Conservation (phyloP, 2,113 vertebrate genomes). For the Mohoua ochrocephala region DNA sequence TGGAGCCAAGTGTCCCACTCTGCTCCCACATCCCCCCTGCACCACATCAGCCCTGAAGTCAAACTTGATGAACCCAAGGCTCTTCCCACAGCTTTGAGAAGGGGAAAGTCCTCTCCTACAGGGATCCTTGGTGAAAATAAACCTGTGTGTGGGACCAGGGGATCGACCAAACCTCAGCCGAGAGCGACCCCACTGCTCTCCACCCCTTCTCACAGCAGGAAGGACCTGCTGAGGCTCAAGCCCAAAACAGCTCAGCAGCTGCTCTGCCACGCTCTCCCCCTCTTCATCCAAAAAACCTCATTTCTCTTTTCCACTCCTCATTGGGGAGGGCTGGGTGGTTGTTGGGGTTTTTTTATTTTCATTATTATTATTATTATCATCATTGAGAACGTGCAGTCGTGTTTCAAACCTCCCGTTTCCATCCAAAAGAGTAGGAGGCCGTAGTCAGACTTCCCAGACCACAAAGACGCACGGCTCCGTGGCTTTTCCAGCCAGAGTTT, state of each 20-base stretch:
- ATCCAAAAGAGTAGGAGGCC: constrained; percentile 63
- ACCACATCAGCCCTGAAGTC: background rate
- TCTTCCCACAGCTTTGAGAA: background rate
- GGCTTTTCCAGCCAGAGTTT: constrained; percentile 40
- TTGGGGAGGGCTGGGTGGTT: background rate
- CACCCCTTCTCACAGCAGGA: background rate
- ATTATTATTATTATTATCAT: no score
- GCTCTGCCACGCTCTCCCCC: background rate
- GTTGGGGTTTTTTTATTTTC: background rate
- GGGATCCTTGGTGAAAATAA: background rate
- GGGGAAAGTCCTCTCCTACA: background rate
- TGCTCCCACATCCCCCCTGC: background rate
- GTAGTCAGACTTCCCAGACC: constrained; percentile 45
- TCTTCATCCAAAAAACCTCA: background rate
- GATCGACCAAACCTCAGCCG: background rate
- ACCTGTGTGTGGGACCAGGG: background rate
- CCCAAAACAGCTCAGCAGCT: background rate
- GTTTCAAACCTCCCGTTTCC: constrained; percentile 6
- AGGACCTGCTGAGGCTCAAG: background rate
- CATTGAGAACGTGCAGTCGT: background rate
- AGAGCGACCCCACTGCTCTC: accelerated
- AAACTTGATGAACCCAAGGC: background rate
- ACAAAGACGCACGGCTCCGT: background rate
- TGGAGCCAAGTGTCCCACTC: background rate
- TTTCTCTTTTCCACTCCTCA: background rate